Conservation (phyloP, 2,797 vertebrate genomes). For the Lemur catta region DNA sequence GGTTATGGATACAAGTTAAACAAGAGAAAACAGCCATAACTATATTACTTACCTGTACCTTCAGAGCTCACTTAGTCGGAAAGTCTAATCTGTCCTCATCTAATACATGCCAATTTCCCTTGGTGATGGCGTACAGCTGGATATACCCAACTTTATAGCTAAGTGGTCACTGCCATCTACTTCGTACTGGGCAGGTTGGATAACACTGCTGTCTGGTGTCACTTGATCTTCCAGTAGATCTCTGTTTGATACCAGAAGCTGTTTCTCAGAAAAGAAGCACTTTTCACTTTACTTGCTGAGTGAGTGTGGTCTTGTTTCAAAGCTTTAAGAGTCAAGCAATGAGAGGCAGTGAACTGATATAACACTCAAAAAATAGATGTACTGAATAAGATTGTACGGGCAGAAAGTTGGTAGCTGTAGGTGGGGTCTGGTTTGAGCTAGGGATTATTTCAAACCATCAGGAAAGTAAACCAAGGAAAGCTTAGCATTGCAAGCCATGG, state of each 20-base stretch:
- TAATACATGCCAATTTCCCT: background rate
- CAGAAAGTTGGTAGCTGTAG: background rate
- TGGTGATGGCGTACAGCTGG: background rate
- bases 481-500: background rate
- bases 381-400: background rate
- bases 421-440: background rate
- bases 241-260: background rate
- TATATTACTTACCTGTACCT: background rate
- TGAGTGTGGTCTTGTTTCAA: background rate
- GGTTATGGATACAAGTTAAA: background rate
- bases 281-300: background rate
- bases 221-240: background rate
- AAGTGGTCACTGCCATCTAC: background rate
- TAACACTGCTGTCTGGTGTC: background rate
- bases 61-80: background rate
- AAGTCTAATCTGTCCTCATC: background rate
- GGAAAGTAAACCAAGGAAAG: background rate
- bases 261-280: background rate
- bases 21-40: background rate
- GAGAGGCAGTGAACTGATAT: background rate
- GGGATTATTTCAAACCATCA: slow-evolving; percentile 23
- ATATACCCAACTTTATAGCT: background rate
- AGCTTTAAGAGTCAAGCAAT: background rate
- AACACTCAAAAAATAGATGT: background rate
- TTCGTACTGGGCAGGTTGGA: background rate